Base-by-base conservation (phyloP, 2,113 vertebrate species). In the Paramisgurnus dabryanus region DNA sequence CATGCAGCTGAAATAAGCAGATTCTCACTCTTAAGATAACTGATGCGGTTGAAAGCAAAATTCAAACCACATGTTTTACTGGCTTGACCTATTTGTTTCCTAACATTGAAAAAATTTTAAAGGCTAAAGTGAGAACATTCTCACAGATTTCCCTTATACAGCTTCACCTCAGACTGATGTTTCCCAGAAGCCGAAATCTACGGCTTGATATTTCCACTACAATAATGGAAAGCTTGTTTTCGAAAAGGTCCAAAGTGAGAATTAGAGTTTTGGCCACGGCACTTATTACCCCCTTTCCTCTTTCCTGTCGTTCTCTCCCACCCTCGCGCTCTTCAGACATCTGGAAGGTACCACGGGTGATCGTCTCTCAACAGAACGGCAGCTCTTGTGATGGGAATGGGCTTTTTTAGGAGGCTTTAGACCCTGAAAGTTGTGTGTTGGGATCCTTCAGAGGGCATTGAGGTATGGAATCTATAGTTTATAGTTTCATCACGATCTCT, bases 291-390 rank as follows among this genome's bases (percentile, higher is more conserved):
- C 66, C 13, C 69, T 76, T 76, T 65, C 76, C 78, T 68, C 66
- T 72, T 72, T 72, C 78, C 73, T 53, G 39, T 50, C 53, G 47
- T 71, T 70, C 72, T 75, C 64, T 73, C 45, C 22, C 75, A 63
- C 82, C 81, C 18, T 78, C 83, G 67, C 84, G 77, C 89, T 87
- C 90, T 81, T 86, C 80, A 80, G 86, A 95, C 94, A 95, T 96
- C 94, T 96, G 94, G 93, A 94, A 91, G 91, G 91, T 90, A 89
- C 93, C 92, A 85, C 87, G 27, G 85, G 84, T 89, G 86, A 87
- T 88, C 89, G 81, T 70, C 65, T 67, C 73, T 43, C 86, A 87
- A 68, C 86, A 83, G 57, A 72, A 80, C 41, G 55, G 77, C 57
- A 49, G 72, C 9, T 60, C 58, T 78, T 40, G 10, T 53, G 53